phyloP scores from a whole-genome alignment of 2,113 vertebrate species.

The Erpornis zantholeuca region DNA sequence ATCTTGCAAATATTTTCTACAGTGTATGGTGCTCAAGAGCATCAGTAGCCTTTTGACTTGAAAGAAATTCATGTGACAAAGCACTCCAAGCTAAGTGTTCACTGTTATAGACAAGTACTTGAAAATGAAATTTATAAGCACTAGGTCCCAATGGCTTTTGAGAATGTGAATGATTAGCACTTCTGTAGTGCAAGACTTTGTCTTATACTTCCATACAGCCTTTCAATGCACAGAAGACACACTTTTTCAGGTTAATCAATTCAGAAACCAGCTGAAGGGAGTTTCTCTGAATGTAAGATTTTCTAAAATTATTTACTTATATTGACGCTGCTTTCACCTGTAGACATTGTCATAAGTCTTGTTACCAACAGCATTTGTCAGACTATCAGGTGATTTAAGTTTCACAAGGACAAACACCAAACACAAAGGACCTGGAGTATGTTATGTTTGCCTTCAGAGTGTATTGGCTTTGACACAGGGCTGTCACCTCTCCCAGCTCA shows the following conservation, averaged over 20 bases:
- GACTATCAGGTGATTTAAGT: background rate
- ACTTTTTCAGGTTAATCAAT: background rate
- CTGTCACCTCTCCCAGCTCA: background rate
- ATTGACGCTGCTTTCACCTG: background rate
- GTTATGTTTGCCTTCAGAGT: background rate
- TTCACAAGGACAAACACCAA: background rate
- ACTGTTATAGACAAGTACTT: background rate
- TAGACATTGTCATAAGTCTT: background rate
- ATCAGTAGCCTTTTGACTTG: background rate
- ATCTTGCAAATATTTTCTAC: background rate
- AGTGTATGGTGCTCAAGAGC: background rate
- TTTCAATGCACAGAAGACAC: background rate
- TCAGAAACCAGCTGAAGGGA: background rate
- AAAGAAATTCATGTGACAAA: background rate
- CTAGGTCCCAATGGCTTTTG: background rate
- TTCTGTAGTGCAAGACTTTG: background rate
- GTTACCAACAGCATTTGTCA: background rate
- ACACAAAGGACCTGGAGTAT: background rate
- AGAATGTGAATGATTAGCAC: background rate
- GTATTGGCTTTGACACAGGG: background rate
- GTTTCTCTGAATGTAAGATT: background rate
- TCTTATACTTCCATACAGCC: background rate
- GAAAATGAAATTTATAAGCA: background rate
- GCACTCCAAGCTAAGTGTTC: background rate
- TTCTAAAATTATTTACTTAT: background rate